phyloP scores from a whole-genome alignment of 2,888 invertebrate genomes.

The Papilio protenor region DNA sequence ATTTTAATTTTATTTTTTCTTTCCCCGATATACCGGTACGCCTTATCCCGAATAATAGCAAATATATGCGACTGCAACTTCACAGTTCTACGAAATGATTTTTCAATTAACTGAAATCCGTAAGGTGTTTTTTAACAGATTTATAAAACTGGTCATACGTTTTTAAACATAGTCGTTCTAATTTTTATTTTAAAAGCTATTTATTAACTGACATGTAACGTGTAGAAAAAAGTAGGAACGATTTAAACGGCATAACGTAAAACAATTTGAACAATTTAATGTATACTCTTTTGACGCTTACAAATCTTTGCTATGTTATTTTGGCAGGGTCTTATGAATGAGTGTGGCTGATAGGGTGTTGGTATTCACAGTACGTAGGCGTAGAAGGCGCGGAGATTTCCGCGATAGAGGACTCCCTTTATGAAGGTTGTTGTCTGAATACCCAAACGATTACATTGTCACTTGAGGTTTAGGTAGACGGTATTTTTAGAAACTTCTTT shows the following conservation, averaged over 20 bases:
- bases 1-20: neutral
- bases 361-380: constrained; percentile 37
- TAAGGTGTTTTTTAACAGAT: too few species aligned
- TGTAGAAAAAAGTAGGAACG: neutral
- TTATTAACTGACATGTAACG: neutral
- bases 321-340: constrained; percentile 34
- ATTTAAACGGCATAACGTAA: neutral
- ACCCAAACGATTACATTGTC: constrained; percentile 16
- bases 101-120: neutral
- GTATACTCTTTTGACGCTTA: neutral
- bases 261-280: neutral
- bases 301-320: constrained; percentile 29
- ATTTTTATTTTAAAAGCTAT: neutral
- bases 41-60: neutral
- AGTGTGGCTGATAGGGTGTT: constrained; percentile 17
- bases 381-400: constrained; percentile 33
- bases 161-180: too few species aligned
- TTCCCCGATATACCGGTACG: neutral
- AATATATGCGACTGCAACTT: neutral
- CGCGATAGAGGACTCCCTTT: constrained; percentile 30
- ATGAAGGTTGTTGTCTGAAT: constrained; percentile 35
- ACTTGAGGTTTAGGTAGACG: constrained; percentile 1
- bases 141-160: neutral
- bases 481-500: constrained; percentile 8
- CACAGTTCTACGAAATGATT: neutral